phyloP scores from a whole-genome alignment of 2,113 vertebrate species.

The Megalops atlanticus region DNA sequence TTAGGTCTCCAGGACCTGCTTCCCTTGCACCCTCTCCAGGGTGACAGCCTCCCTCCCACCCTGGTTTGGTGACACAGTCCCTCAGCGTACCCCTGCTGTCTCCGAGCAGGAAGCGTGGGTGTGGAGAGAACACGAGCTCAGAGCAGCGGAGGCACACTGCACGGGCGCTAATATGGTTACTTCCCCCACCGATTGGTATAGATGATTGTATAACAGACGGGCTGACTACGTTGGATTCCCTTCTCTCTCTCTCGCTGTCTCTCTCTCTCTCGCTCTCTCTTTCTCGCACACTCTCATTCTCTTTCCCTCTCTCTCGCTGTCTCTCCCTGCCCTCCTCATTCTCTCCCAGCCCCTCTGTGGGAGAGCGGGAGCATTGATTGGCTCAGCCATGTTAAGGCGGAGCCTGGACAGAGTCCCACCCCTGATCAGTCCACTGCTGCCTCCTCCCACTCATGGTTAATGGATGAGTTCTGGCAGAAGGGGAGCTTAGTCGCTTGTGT shows the following conservation, averaged over 20 bases:
- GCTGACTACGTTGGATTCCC: not conserved
- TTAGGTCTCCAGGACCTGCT: not conserved
- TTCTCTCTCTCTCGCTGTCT: not conserved
- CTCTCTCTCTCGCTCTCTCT: not conserved
- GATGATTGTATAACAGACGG: not conserved
- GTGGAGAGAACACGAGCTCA: not conserved
- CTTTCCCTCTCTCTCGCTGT: not conserved
- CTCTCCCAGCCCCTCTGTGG: not conserved
- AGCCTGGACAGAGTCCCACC: not conserved
- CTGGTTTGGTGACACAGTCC: not conserved
- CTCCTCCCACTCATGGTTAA: conserved; percentile 35
- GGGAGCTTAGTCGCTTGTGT: not conserved
- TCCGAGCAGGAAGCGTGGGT: too few relatives aligned
- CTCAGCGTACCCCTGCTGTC: too few relatives aligned
- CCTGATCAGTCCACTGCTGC: conserved; percentile 17
- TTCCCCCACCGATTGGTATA: conserved; percentile 4
- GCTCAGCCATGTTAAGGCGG: not conserved
- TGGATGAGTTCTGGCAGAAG: conserved; percentile 28
- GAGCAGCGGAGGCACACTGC: not conserved
- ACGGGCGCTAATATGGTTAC: not conserved
- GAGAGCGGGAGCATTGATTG: not conserved
- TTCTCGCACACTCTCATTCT: not conserved
- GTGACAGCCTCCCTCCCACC: not conserved
- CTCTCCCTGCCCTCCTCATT: not conserved
- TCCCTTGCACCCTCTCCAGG: not conserved